Evolutionary conservation across 2,888 invertebrate species (phyloP).

Genomic region (Nomada ruficornis): DNA sequence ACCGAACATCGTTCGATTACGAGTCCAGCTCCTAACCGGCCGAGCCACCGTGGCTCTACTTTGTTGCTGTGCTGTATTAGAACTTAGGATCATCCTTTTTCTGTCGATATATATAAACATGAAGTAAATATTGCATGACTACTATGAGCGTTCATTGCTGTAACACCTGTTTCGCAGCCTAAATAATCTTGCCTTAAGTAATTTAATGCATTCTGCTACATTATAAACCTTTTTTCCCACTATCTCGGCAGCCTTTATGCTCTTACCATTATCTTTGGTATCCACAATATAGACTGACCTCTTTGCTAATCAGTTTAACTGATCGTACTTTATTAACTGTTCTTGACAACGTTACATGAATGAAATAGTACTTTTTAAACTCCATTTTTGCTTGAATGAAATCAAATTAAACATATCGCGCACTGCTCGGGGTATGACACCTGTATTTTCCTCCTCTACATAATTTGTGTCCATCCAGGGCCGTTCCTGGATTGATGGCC

Average conservation of each 20-base stretch:
- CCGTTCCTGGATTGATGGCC: too few species aligned
- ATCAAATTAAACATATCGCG: constrained; percentile 91
- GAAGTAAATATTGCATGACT: constrained; percentile 96
- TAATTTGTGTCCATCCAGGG: constrained; percentile 94
- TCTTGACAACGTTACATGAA: constrained; percentile 97
- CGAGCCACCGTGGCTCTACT: constrained; percentile 83
- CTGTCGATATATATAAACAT: constrained; percentile 87
- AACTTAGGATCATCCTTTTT: constrained; percentile 85
- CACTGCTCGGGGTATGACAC: constrained; percentile 94
- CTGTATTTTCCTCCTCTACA: constrained; percentile 88
- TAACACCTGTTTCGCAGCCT: constrained; percentile 93
- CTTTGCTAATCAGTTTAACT: constrained; percentile 89
- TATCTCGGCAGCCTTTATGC: constrained; percentile 85
- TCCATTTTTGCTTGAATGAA: constrained; percentile 86
- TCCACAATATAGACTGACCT: constrained; percentile 90
- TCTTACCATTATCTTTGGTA: constrained; percentile 91
- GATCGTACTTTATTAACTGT: constrained; percentile 89
- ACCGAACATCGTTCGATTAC: too few species aligned
- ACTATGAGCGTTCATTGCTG: constrained; percentile 96
- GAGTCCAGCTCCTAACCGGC: too few species aligned
- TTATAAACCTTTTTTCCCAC: constrained; percentile 88
- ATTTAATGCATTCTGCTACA: constrained; percentile 88
- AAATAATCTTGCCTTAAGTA: constrained; percentile 90
- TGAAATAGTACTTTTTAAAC: constrained; percentile 90
- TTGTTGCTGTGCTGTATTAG: constrained; percentile 89